phyloP scores from a whole-genome alignment of 2,797 vertebrate genomes.

The Gastrophryne carolinensis region DNA sequence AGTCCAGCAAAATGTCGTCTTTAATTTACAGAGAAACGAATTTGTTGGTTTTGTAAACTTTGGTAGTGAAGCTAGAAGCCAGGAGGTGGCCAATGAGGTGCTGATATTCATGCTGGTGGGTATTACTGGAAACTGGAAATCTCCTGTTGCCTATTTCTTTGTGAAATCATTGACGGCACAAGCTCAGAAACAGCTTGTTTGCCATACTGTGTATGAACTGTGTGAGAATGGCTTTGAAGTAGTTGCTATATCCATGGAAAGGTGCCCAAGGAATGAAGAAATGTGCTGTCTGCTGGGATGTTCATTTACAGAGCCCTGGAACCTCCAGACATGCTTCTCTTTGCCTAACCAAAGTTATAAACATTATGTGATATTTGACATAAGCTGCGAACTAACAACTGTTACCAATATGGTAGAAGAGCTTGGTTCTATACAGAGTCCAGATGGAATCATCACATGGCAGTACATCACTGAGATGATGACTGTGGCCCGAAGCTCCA shows the following conservation, averaged over 20 bases:
- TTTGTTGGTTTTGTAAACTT: constrained; percentile 44
- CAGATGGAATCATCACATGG: constrained; percentile 32
- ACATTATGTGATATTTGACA: constrained; percentile 41
- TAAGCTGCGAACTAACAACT: not conserved
- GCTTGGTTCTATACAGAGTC: constrained; percentile 8
- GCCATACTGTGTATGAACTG: constrained; percentile 34
- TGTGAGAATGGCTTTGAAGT: constrained; percentile 30
- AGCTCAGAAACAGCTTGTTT: constrained; percentile 40
- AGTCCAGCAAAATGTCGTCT: constrained; percentile 16
- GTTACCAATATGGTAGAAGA: constrained; percentile 14
- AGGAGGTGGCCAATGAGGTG: constrained; percentile 35
- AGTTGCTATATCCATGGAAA: constrained; percentile 24
- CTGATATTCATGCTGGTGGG: constrained; percentile 34
- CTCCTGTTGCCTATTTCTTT: constrained; percentile 40
- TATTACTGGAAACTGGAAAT: constrained; percentile 14
- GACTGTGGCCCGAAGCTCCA: not conserved
- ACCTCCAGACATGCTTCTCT: constrained; percentile 29
- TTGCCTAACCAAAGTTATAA: constrained; percentile 24
- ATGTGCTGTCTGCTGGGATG: constrained; percentile 44
- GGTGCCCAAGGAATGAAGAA: constrained; percentile 21
- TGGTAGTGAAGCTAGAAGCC: constrained; percentile 12
- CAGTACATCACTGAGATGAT: constrained; percentile 25
- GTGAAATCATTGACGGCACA: constrained; percentile 26
- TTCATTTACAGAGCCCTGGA: constrained; percentile 14
- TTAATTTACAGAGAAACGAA: constrained; percentile 22